Percentiles rank a stretch among this genome's conserved stretches.
phyloP scores from a whole-genome alignment of 2,113 vertebrate species.

The Buteo buteo region DNA sequence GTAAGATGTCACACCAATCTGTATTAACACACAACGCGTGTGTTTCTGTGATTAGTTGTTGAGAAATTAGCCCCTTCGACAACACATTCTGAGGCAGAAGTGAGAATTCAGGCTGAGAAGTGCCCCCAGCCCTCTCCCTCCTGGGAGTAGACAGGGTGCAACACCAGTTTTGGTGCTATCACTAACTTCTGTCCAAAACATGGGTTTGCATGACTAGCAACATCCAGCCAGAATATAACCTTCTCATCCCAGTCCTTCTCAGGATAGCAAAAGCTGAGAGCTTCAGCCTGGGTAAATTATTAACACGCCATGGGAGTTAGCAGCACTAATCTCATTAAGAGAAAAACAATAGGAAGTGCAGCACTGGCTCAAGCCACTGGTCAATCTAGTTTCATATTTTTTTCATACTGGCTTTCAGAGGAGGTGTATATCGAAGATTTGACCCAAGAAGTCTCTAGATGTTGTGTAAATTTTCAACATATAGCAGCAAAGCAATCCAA shows the following conservation, averaged over 20 bases:
- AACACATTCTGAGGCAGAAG: not conserved
- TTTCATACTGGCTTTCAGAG: not conserved
- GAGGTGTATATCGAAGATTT: not conserved
- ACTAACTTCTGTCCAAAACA: not conserved
- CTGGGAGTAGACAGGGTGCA: not conserved
- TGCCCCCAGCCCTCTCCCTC: not conserved
- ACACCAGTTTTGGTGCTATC: not conserved
- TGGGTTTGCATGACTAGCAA: not conserved
- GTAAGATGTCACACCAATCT: not conserved
- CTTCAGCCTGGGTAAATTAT: not conserved
- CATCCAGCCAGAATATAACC: not conserved
- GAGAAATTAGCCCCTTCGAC: not conserved
- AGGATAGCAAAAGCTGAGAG: not conserved
- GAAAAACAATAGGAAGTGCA: not conserved
- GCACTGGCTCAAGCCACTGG: not conserved
- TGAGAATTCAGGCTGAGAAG: not conserved
- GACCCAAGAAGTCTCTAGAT: not conserved
- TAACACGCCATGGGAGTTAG: not conserved
- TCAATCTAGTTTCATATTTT: not conserved
- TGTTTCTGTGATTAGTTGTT: not conserved
- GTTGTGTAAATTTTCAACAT: not conserved
- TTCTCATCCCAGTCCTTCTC: not conserved
- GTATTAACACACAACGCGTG: rapidly evolving
- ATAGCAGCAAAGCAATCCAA: not conserved
- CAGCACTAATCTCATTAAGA: not conserved